Conservation (phyloP, 2,113 vertebrate genomes). For the Oreochromis aureus region DNA sequence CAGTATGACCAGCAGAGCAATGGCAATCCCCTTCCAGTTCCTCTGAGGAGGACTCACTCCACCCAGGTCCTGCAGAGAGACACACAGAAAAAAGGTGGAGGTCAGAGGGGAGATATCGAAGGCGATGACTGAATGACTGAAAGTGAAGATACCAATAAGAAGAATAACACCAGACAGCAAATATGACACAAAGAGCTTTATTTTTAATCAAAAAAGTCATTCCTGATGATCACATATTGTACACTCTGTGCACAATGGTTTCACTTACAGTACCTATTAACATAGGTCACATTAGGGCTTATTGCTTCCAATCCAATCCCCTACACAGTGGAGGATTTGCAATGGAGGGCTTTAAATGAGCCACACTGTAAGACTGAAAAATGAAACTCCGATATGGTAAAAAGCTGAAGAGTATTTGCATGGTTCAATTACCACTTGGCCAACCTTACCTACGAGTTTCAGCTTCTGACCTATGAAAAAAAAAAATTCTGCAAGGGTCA, state of each 20-base stretch:
- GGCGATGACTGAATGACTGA: neutral
- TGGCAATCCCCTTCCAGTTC: slow-evolving; percentile 99
- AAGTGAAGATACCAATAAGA: neutral
- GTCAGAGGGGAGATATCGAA: neutral
- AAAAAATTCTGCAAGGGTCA: neutral
- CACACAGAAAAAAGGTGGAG: neutral
- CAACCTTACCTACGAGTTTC: neutral
- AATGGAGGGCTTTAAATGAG: neutral
- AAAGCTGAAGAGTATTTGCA: neutral
- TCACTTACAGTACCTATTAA: neutral
- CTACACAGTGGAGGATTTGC: neutral
- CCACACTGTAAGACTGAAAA: neutral
- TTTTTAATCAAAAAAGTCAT: neutral
- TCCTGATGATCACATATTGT: neutral
- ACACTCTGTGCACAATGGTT: neutral
- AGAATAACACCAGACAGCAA: neutral
- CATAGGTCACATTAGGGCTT: neutral
- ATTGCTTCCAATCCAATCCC: neutral
- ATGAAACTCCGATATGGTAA: neutral
- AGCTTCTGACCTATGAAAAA: neutral
- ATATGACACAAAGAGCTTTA: neutral
- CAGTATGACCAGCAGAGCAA: slow-evolving; percentile 96
- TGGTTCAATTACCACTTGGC: neutral
- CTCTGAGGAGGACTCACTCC: slow-evolving; percentile 90
- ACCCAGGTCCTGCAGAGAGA: slow-evolving; percentile 84